Evolutionary conservation across 2,797 vertebrate genomes (phyloP).

Genomic region (Danio jaintianensis): DNA sequence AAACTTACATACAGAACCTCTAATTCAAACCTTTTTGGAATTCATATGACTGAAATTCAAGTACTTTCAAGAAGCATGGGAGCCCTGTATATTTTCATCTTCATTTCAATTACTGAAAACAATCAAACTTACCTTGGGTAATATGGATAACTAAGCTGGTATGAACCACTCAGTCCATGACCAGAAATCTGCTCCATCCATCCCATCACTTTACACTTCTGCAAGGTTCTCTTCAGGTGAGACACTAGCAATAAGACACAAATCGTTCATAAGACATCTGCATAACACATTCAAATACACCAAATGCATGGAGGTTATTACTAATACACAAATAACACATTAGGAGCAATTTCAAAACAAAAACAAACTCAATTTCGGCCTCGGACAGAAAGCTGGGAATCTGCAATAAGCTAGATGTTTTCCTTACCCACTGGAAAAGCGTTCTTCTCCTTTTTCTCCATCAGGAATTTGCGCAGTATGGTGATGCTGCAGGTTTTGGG

Average conservation of each 20-base stretch:
- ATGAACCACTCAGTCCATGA: constrained; percentile 95
- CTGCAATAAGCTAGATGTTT: not conserved
- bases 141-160: constrained; percentile 94
- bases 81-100: too few species aligned
- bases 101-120: not conserved
- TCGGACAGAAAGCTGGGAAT: not conserved
- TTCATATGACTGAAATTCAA: too few species aligned
- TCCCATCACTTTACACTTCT: constrained; percentile 95
- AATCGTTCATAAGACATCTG: not conserved
- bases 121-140: constrained; percentile 87
- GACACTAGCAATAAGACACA: constrained; percentile 77
- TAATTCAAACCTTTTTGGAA: too few species aligned
- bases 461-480: constrained; percentile 89
- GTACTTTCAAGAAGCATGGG: too few species aligned
- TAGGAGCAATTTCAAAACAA: not conserved
- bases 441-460: constrained; percentile 90
- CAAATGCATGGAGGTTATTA: not conserved
- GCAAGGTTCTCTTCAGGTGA: constrained; percentile 92
- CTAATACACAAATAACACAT: not conserved
- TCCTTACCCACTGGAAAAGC: constrained; percentile 87
- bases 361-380: not conserved
- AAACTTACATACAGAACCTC: too few species aligned
- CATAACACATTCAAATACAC: not conserved
- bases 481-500: constrained; percentile 97
- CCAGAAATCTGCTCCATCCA: constrained; percentile 99